Base-by-base conservation (phyloP, 2,797 vertebrate species). In the Sibirionetta formosa region DNA sequence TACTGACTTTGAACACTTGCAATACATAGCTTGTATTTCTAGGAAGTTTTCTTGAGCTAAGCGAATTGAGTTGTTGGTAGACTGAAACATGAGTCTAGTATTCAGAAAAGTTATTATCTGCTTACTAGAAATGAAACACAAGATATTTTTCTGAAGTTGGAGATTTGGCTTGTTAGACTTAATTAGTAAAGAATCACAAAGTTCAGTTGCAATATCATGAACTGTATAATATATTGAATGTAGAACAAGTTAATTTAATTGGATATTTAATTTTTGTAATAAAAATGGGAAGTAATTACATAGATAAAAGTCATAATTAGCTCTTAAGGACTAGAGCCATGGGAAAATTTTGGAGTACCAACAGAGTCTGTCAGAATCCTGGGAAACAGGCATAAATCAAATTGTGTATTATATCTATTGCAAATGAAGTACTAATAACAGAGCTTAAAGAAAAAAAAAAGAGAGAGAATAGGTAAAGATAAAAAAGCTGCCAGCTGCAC, bases 221-320 rank as follows among this genome's bases (percentile, higher is more conserved):
- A 35, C 20, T 68, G 44, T 20, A 17, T 81, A 63, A 78, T 81
- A 86, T 51, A 71, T 33, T 70, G 48, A 73, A n/a, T 69, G 2
- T 51, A 5, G 48, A 85, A 90, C 4, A 90, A 70, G 80, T 80
- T 79, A 80, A 72, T 79, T 82, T 20, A 73, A 94, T 31, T 71
- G 65, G 48, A 26, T 83, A 86, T 68, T 81, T 83, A 0, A 64
- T 81, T 88, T 61, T 85, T 75, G 48, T 42, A 92, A 83, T 80
- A 86, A 70, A 93, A 86, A 60, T 44, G 19, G 27, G 46, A 78
- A 91, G 18, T 72, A 89, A 91, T 96, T 73, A 81, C 77, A 86
- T 33, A 85, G 71, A 63, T 66, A 80, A 36, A 82, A 66, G 24
- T 56, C 11, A 27, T 86, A 78, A 78, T 86, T 83, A 71, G 29